Evolutionary conservation across 1,140 invertebrate genomes (phyloP).

Genomic region (Piezodorus guildinii): DNA sequence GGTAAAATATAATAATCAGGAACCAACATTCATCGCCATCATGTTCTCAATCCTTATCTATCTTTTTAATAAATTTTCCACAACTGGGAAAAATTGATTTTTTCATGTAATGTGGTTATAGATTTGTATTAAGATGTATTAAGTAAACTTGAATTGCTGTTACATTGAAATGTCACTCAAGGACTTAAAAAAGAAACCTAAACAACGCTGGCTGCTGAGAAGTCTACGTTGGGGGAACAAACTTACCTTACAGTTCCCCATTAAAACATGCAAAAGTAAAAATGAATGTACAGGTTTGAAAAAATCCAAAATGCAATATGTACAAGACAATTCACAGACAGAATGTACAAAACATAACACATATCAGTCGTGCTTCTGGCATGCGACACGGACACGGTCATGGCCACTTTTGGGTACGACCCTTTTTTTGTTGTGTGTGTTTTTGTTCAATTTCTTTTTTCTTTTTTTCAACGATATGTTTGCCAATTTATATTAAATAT

Average conservation of each 20-base stretch:
- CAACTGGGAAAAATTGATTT: too few relatives aligned
- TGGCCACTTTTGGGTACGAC: slow-evolving; percentile 2
- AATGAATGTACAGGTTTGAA: slow-evolving; percentile 19
- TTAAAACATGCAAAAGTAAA: slow-evolving; percentile 18
- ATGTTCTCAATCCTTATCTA: too few relatives aligned
- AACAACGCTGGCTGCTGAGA: slow-evolving; percentile 18
- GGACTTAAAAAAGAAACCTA: background rate
- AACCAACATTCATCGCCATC: too few relatives aligned
- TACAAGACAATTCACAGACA: slow-evolving; percentile 19
- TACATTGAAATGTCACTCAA: slow-evolving; percentile 11
- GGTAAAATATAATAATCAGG: too few relatives aligned
- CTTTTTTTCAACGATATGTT: background rate
- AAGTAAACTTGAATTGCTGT: background rate
- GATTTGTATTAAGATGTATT: too few relatives aligned
- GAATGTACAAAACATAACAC: slow-evolving; percentile 20
- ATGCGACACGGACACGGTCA: slow-evolving; percentile 24
- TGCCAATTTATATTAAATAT: background rate
- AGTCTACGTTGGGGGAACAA: slow-evolving; percentile 18
- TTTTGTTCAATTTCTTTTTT: background rate
- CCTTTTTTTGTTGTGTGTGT: background rate
- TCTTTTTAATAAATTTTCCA: too few relatives aligned
- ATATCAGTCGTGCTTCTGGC: slow-evolving; percentile 19
- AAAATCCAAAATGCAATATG: slow-evolving; percentile 22
- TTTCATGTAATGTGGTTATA: too few relatives aligned
- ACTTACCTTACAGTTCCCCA: slow-evolving; percentile 24